Conservation (phyloP, 2,888 invertebrate species). For the Tetrapedia diversipes region DNA sequence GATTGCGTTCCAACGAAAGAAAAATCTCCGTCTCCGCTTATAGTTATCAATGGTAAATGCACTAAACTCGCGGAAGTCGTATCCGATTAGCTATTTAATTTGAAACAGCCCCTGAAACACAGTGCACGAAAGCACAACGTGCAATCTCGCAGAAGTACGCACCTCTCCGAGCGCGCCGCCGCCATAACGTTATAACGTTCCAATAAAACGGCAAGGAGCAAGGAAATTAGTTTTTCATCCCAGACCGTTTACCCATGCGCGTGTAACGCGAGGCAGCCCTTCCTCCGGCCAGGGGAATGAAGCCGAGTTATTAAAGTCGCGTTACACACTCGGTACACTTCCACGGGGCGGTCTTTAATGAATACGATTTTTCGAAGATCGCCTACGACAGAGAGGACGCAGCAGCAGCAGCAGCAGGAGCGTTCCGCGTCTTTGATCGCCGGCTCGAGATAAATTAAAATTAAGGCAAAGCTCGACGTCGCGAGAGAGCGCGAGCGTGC, state of each 20-base stretch:
- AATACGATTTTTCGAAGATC: conserved; percentile 37
- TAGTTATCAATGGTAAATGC: neutral
- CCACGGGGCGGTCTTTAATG: conserved; percentile 20
- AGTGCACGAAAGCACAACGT: conserved; percentile 10
- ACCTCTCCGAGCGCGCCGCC: conserved; percentile 45
- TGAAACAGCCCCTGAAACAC: conserved; percentile 5
- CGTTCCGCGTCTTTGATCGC: conserved; percentile 22
- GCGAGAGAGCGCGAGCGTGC: neutral
- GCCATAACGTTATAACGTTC: conserved; percentile 55
- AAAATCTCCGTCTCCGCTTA: too few species aligned
- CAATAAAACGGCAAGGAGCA: conserved; percentile 59
- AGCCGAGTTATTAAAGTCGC: conserved; percentile 51
- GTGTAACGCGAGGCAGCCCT: conserved; percentile 9
- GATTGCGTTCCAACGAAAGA: neutral
- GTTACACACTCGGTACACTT: conserved; percentile 34
- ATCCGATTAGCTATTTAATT: conserved; percentile 40
- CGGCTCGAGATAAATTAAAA: conserved; percentile 26
- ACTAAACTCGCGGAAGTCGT: neutral
- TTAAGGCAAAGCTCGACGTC: conserved; percentile 19
- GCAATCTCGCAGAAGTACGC: conserved; percentile 56
- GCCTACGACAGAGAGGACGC: too few species aligned
- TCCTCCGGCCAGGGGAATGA: conserved; percentile 8
- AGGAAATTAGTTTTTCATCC: conserved; percentile 66
- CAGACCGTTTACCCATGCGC: conserved; percentile 42
- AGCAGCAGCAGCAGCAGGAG: neutral